Evolutionary conservation across 2,888 invertebrate genomes (phyloP), one percentile per base, ranked within the genome.

Genomic region (Epinotia demarniana): DNA sequence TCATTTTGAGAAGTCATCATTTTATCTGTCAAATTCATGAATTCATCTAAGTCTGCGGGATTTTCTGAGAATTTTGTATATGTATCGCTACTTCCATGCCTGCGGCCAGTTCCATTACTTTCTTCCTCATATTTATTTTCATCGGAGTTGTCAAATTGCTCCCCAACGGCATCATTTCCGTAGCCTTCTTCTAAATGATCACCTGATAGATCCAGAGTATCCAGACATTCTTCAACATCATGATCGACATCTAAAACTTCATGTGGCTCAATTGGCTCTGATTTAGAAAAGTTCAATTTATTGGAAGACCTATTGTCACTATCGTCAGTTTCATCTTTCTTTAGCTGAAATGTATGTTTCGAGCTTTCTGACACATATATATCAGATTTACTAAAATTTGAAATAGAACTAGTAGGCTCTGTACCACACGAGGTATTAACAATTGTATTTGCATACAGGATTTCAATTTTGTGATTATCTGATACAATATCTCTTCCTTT

Each of bases 21-120:
- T 84, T 90, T 88, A 83, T 94, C 91, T 60, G 94, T 94, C 61
- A 93, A 80, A 76, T 83, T 89, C 72, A 93, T 87, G 80, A 94
- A 94, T 82, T 94, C 94, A 78, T 93, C 91, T 78, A 94, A 86
- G 80, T 92, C 91, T 16, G 85, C 86, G 8, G 92, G 87, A 78
- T 92, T 86, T 81, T 92, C 92, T 12, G 91, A 90, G 77, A 92
- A 92, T 83, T 94, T 94, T 53, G 94, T 94, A 71, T 94, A 94
- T 19, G 94, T 93, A 67, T 92, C 92, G 60, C 93, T 90, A 81
- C 93, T 94, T 3, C 92, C 92, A 77, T 90, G 89, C 57, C 92
- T 88, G 79, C 88, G 86, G 61, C 85, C 83, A 61, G 86, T 82
- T 67, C 85, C 83, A 70, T 81, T 85, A 61, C 80, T 78, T 23